A percentile compares a stretch with the other conserved stretches of the same genome.
Evolutionary conservation across 1,140 invertebrate species (phyloP).

Genomic region (Magallana gigas): DNA sequence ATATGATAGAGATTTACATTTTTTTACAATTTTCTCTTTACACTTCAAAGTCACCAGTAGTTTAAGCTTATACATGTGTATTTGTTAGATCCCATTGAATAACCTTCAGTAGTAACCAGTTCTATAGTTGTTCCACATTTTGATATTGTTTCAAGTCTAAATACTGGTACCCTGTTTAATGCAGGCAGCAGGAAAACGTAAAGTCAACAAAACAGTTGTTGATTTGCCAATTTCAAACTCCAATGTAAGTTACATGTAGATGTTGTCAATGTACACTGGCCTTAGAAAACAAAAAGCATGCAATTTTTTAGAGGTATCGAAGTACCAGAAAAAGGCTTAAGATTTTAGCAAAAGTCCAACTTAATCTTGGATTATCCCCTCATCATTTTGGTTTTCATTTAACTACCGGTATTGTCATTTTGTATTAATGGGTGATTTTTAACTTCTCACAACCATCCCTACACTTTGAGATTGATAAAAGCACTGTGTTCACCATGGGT

Average conservation of each 20-base stretch:
- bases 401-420: not conserved
- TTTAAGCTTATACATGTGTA: no score
- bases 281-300: no score
- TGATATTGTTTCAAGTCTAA: not conserved
- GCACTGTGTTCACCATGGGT: not conserved
- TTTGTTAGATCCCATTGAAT: no score
- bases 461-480: not conserved
- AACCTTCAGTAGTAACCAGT: no score
- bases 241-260: not conserved
- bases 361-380: no score
- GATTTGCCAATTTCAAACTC: constrained; percentile 23
- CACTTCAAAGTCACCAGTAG: no score
- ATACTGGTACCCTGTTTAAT: not conserved
- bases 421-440: not conserved
- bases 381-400: not conserved
- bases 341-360: no score
- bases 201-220: constrained; percentile 24
- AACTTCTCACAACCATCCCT: not conserved
- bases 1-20: not conserved
- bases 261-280: not conserved
- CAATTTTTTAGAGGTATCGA: no score
- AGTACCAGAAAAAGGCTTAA: no score
- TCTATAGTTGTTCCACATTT: no score
- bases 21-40: not conserved
- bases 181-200: constrained; percentile 14